Evolutionary conservation across 2,797 vertebrate genomes (phyloP), one percentile per base, ranked within the genome.

Genomic region (Tokudaia tokunoshimensis): DNA sequence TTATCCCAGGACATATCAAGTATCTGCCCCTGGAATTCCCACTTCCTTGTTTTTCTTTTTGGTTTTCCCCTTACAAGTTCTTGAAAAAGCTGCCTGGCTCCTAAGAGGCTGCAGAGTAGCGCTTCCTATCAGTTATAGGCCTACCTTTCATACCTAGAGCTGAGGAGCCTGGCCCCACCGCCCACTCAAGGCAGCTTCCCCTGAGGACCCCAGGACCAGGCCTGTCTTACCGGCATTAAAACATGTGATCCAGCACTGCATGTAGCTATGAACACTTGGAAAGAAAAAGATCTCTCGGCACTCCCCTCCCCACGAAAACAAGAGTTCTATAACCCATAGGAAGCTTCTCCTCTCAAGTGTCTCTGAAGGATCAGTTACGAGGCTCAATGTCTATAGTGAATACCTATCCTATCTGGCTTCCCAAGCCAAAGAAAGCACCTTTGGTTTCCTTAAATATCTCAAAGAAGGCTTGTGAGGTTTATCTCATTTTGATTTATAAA

Each of bases 11-110:
- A 80, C 87, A 88, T 94, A 97, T 96, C 91, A 57, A 90, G 65
- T 94, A 85, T 89, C 95, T 94, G 86, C 91, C 89, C 91, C 90
- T 97, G 97, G 93, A 93, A 97, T 96, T 91, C 89, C 96, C 91
- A 97, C 94, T 98, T 98, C 95, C 96, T 97, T 90, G 65, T 97
- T 97, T 95, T 95, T 94, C 92, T 94, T 95, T 96, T 92, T 96
- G 85, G n/a, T 94, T 97, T 95, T 29, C 91, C 61, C 86, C 57
- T 84, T n/a, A 84, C 67, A 74, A 70, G 94, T 95, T 95, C 95
- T 96, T 95, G 59, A 95, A 91, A 96, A 79, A 93, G 57, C 91
- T 91, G 78, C 91, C 97, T 86, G 96, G 63, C 85, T 91, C 90
- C 78, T 90, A 86, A 20, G 44, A 86, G 63, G 4, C 14, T 86